Base-by-base conservation (phyloP, 2,797 vertebrate genomes). In the Lacerta viridis region DNA sequence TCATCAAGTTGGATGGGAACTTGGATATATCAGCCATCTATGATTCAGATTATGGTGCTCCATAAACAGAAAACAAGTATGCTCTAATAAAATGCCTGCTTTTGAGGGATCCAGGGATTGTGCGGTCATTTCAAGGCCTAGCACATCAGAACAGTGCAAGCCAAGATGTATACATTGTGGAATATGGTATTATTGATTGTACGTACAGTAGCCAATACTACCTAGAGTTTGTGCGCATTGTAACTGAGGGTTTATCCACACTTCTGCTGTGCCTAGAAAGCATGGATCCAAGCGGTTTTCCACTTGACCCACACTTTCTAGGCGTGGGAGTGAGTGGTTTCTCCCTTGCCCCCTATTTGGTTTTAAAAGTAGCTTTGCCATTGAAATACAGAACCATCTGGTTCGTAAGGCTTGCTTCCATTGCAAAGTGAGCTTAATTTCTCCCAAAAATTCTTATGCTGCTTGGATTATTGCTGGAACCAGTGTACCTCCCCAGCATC, bases 1-100 rank as follows among this genome's bases (percentile, higher is more conserved):
- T 33, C 61, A 83, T 78, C 83, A 83, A 74, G 61, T 83, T 88
- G 87, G 64, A 78, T 69, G 81, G 33, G 81, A 88, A 88, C 61
- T 17, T 69, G 72, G 43, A 77, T 83, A 83, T 88, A 25, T 71
- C 46, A 55, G 11, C 6, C 9, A 10, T 43, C 64, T 39, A 27
- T 79, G 69, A 50, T 36, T 11, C 23, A n/a, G 18, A 66, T 39
- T 64, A 20, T 9, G 9, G 33, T 76, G 13, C 77, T 85, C 39
- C 84, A 66, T 64, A 85, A 64, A 13, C 61, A 69, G 43, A 27
- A 86, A 69, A 41, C 27, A 68, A 77, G 39, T 77, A 59, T 39
- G 77, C 10, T 78, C 27, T 29, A 68, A n/a, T 25, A 68, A n/a
- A 36, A 33, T 79, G 64, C n/a, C 13, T 10, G 33, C 39, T 33